Percentiles rank a stretch among this genome's conserved stretches.
phyloP scores from a whole-genome alignment of 2,888 invertebrate genomes.

The Pheosia tremula region DNA sequence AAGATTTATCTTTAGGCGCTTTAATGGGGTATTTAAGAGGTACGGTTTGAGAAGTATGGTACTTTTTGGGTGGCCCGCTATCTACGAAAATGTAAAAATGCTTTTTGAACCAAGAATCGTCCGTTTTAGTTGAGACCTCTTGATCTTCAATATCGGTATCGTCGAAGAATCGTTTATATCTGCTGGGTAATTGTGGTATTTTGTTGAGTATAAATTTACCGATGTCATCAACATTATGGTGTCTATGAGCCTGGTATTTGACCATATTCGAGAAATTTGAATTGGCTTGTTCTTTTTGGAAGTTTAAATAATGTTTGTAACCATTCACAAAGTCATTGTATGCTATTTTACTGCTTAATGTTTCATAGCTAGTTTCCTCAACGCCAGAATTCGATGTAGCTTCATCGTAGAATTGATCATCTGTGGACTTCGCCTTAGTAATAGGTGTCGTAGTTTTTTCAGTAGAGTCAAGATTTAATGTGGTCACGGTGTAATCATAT shows the following conservation, averaged over 20 bases:
- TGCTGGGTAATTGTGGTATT: constrained; percentile 55
- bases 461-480: constrained; percentile 3
- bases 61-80: constrained; percentile 59
- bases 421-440: constrained; percentile 2
- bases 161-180: constrained; percentile 49
- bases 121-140: constrained; percentile 65
- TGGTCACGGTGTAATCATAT: constrained; percentile 25
- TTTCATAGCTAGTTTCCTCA: constrained; percentile 48
- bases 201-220: constrained; percentile 73
- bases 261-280: constrained; percentile 66
- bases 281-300: constrained; percentile 57
- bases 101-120: constrained; percentile 71
- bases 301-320: constrained; percentile 69
- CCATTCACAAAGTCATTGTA: constrained; percentile 72
- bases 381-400: neutral
- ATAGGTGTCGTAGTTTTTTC: constrained; percentile 1
- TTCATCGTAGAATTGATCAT: constrained; percentile 9
- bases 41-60: constrained; percentile 60
- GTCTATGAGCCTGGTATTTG: constrained; percentile 71
- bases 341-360: constrained; percentile 58
- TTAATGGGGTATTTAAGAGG: constrained; percentile 49
- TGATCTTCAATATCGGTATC: constrained; percentile 61
- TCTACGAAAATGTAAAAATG: constrained; percentile 68
- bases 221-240: constrained; percentile 73
- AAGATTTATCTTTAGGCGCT: constrained; percentile 8